Evolutionary conservation across 2,888 invertebrate species (phyloP).

Genomic region (Drosophila kanekoi): DNA sequence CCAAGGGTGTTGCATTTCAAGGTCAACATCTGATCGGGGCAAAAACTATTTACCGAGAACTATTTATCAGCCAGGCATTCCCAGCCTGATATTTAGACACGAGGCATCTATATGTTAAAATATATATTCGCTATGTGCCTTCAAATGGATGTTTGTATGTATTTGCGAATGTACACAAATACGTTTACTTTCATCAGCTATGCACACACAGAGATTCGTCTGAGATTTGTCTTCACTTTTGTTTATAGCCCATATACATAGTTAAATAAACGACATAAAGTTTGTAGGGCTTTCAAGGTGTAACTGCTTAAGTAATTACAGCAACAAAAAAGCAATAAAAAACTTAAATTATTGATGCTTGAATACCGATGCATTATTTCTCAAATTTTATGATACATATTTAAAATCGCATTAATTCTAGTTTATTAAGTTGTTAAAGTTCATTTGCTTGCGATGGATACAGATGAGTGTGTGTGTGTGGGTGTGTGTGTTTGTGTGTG

Average conservation of each 20-base stretch:
- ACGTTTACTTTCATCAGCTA: no score
- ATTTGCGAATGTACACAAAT: slow-evolving; percentile 5
- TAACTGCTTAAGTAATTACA: slow-evolving; percentile 20
- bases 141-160: background rate
- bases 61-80: background rate
- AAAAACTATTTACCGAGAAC: background rate
- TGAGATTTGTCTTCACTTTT: background rate
- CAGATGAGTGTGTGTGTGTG: no score
- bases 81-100: slow-evolving; percentile 8
- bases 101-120: slow-evolving; percentile 2
- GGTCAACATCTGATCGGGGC: slow-evolving; percentile 42
- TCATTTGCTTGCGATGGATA: background rate
- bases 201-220: background rate
- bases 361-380: slow-evolving; percentile 3
- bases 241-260: slow-evolving; percentile 39
- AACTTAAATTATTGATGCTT: slow-evolving; percentile 18
- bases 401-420: background rate
- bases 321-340: slow-evolving; percentile 24
- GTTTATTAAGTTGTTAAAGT: slow-evolving; percentile 3
- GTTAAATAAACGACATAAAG: background rate
- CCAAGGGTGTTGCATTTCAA: slow-evolving; percentile 39
- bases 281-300: slow-evolving; percentile 33
- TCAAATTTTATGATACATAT: background rate
- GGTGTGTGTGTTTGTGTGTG: background rate
- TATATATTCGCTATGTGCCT: background rate